Evolutionary conservation across 2,888 invertebrate species (phyloP).

Genomic region (Plutella xylostella): DNA sequence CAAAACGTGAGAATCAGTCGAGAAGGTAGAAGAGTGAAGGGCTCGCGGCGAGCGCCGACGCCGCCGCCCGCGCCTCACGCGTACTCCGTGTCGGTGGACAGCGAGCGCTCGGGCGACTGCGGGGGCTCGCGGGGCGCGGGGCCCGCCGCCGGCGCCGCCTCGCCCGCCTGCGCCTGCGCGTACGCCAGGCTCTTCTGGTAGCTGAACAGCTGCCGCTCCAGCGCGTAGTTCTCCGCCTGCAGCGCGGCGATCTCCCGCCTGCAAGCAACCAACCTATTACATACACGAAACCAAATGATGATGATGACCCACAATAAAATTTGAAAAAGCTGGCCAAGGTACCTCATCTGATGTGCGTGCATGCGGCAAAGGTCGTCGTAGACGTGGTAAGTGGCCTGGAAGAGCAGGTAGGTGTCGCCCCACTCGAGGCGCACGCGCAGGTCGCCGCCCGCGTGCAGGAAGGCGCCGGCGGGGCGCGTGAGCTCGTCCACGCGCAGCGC

Average conservation of each 20-base stretch:
- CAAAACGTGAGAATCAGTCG: conserved; percentile 69
- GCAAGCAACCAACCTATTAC: no score
- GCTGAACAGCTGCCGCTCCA: conserved; percentile 85
- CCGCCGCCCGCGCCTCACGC: conserved; percentile 65
- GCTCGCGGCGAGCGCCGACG: conserved; percentile 19
- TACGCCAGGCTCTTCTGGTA: conserved; percentile 84
- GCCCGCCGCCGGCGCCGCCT: conserved; percentile 43
- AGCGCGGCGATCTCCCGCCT: conserved; percentile 83
- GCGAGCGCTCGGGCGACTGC: conserved; percentile 68
- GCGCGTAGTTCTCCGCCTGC: conserved; percentile 85
- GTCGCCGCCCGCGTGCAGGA: conserved; percentile 78
- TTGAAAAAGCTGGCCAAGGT: conserved; percentile 16
- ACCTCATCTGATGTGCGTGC: conserved; percentile 89
- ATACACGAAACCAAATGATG: neutral
- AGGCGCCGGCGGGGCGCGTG: conserved; percentile 76
- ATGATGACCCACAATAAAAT: neutral
- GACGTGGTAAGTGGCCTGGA: conserved; percentile 85
- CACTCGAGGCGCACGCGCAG: conserved; percentile 84
- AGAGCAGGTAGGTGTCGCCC: conserved; percentile 84
- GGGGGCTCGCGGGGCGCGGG: conserved; percentile 27
- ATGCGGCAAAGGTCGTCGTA: conserved; percentile 84
- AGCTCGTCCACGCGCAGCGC: conserved; percentile 79
- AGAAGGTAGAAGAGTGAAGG: conserved; percentile 55
- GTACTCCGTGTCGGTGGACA: conserved; percentile 79
- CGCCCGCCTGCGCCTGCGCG: conserved; percentile 74